A percentile compares a stretch with the other conserved stretches of the same genome.
Conservation (phyloP, 2,797 vertebrate genomes). For the Holocentrus rufus region DNA sequence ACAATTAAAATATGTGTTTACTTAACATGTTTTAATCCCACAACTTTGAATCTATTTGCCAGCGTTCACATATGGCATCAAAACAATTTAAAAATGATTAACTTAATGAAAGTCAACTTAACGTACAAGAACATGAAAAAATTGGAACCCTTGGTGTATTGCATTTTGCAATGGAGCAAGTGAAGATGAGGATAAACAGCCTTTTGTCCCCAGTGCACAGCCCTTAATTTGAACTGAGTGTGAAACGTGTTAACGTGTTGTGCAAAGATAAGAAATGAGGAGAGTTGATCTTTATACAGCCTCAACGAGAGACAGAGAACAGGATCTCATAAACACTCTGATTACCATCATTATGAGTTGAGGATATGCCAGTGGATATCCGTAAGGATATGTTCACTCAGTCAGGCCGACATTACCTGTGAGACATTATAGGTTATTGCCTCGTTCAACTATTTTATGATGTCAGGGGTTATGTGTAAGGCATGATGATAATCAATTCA, state of each 20-base stretch:
- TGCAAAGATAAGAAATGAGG: conserved; percentile 58
- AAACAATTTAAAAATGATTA: no score
- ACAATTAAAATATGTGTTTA: neutral
- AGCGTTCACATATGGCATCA: no score
- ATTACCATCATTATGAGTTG: conserved; percentile 67
- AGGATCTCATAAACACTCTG: conserved; percentile 67
- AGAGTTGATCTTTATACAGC: conserved; percentile 62
- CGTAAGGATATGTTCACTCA: conserved; percentile 62
- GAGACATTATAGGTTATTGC: conserved; percentile 62
- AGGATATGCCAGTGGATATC: conserved; percentile 71
- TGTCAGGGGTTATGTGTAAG: conserved; percentile 47
- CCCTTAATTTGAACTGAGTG: conserved; percentile 33
- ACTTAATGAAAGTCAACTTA: no score
- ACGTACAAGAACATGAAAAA: no score
- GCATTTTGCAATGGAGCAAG: neutral
- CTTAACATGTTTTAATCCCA: no score
- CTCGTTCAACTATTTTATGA: conserved; percentile 54
- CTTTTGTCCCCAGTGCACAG: conserved; percentile 26
- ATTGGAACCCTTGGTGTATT: no score
- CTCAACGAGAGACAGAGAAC: conserved; percentile 51
- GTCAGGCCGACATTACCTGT: conserved; percentile 51
- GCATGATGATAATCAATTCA: conserved; percentile 24
- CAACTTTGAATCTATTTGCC: no score
- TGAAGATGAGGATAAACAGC: conserved; percentile 44
- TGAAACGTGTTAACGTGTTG: conserved; percentile 47